A percentile compares a stretch with the other conserved stretches of the same genome.
Conservation (phyloP, 2,113 vertebrate genomes). For the Polypterus bichir region DNA sequence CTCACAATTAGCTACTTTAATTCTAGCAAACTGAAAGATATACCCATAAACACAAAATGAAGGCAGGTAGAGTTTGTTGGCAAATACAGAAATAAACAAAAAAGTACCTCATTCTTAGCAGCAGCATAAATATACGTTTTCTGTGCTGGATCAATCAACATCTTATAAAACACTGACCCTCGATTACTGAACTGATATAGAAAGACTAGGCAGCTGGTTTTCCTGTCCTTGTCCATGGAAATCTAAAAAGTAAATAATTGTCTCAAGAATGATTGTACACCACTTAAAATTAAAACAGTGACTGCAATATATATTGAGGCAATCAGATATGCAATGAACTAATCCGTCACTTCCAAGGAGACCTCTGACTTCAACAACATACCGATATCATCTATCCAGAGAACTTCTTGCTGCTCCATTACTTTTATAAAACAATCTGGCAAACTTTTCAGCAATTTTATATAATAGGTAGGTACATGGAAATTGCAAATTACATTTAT, state of each 20-base stretch:
- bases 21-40: constrained; percentile 59
- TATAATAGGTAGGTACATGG: no score
- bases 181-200: constrained; percentile 67
- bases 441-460: no score
- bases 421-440: no score
- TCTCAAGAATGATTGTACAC: no score
- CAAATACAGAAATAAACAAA: constrained; percentile 20
- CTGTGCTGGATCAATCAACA: constrained; percentile 61
- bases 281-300: no score
- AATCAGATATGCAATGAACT: no score
- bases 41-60: constrained; percentile 33
- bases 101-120: constrained; percentile 58
- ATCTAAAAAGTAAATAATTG: constrained; percentile 39
- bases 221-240: constrained; percentile 56
- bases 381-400: no score
- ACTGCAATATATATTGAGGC: no score
- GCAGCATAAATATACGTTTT: constrained; percentile 64
- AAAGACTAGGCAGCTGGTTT: constrained; percentile 56
- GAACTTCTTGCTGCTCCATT: no score
- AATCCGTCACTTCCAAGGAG: no score
- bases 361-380: no score
- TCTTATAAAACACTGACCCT: constrained; percentile 55
- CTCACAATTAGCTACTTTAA: constrained; percentile 59
- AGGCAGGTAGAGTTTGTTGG: constrained; percentile 27
- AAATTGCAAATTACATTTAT: no score